Evolutionary conservation across 2,797 vertebrate species (phyloP), one percentile per base, ranked within the genome.

Genomic region (Hybognathus amarus): DNA sequence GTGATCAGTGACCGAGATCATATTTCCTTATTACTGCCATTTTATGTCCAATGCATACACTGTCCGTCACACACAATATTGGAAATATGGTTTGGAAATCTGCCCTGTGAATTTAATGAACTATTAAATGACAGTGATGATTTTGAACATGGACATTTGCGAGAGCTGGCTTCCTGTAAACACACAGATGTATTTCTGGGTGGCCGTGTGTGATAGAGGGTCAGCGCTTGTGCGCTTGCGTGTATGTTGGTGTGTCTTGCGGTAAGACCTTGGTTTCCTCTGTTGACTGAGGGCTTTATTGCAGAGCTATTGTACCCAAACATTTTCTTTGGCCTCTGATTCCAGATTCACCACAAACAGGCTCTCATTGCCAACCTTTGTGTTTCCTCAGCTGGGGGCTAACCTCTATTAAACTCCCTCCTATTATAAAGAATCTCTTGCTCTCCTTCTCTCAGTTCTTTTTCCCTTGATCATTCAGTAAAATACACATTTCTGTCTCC

Each of bases 351-450:
- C 89, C 90, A 89, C 89, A 87, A 87, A 91, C 83, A 86, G 83
- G 74, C 86, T 22, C 70, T 87, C 80, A 68, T 67, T 88, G 91
- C 91, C 92, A 92, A 86, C 82, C 63, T 81, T 82, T 6, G 85
- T 94, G 91, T 93, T 94, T 93, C 91, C 90, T 93, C 94, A 94
- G 93, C 93, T 95, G 93, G 89, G 87, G 90, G 90, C 90, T 91
- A 92, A 94, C 93, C 93, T 86, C 86, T 83, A 80, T 80, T 87
- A 86, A 47, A 79, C 83, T 86, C 38, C 56, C 75, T 33, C 42
- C 42, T 79, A 89, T 92, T 90, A 91, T 90, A 67, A 83, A 61
- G 77, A 24, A 75, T 79, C 80, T 76, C 52, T 71, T 56, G 52
- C 75, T 47, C 56, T 45, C 73, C 74, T 38, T 81, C 36, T 76